Conservation (phyloP, 2,888 invertebrate genomes). For the Carcina quercana region DNA sequence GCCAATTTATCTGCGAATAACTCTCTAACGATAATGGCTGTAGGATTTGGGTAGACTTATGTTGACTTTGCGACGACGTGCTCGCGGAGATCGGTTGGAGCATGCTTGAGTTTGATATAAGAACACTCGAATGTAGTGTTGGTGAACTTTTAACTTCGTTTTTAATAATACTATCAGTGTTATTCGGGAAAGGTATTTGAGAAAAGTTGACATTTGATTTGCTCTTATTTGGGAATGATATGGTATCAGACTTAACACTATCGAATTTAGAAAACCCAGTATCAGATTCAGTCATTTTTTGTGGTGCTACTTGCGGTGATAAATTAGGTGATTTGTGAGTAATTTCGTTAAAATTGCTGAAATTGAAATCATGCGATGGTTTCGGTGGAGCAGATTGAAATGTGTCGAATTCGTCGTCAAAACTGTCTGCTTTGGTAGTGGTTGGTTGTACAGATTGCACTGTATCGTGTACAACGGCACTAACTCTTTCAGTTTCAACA, state of each 20-base stretch:
- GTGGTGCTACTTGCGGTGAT: constrained; percentile 13
- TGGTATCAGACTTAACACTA: constrained; percentile 35
- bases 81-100: constrained; percentile 41
- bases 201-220: constrained; percentile 29
- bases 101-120: constrained; percentile 23
- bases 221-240: constrained; percentile 29
- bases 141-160: constrained; percentile 22
- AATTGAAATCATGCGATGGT: constrained; percentile 19
- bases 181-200: constrained; percentile 16
- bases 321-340: constrained; percentile 20
- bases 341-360: constrained; percentile 16
- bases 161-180: constrained; percentile 20
- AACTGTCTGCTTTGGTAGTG: constrained; percentile 17
- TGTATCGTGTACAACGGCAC: constrained; percentile 11
- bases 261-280: constrained; percentile 27
- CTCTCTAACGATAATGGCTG: constrained; percentile 65
- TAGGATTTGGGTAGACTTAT: constrained; percentile 56
- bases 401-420: constrained; percentile 62
- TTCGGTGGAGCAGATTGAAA: constrained; percentile 58
- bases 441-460: background rate
- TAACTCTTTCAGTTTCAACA: constrained; percentile 5
- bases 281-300: constrained; percentile 24
- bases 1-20: constrained; percentile 76
- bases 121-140: constrained; percentile 14
- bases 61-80: constrained; percentile 29